A percentile compares a stretch with the other conserved stretches of the same genome.
Conservation (phyloP, 2,113 vertebrate genomes). For the Thunnus thynnus region DNA sequence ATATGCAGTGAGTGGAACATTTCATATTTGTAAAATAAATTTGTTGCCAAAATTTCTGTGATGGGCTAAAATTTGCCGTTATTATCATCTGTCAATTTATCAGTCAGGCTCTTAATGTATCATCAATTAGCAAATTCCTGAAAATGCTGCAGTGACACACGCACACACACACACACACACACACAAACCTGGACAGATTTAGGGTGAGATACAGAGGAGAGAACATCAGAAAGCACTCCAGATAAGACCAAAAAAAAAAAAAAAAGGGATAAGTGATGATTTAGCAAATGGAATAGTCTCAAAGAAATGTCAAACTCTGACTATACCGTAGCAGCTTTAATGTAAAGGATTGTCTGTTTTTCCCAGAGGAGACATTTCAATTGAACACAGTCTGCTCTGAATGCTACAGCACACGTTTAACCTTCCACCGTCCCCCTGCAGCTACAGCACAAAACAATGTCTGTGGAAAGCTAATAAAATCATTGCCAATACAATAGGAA, state of each 20-base stretch:
- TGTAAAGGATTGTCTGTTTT: slow-evolving; percentile 5
- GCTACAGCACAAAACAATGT: slow-evolving; percentile 26
- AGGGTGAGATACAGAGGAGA: slow-evolving; percentile 3
- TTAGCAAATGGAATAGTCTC: background rate
- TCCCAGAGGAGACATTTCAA: slow-evolving; percentile 42
- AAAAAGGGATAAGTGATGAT: slow-evolving; percentile 15
- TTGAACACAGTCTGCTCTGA: slow-evolving; percentile 21
- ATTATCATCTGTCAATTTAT: too few species aligned
- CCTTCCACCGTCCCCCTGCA: slow-evolving; percentile 11
- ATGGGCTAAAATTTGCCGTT: too few species aligned
- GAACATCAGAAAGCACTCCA: slow-evolving; percentile 2
- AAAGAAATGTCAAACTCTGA: slow-evolving; percentile 40
- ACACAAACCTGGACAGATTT: background rate
- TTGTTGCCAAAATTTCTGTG: too few species aligned
- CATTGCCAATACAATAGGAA: slow-evolving; percentile 15
- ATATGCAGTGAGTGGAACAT: too few species aligned
- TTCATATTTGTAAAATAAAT: too few species aligned
- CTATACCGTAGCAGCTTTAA: slow-evolving; percentile 11
- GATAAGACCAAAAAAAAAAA: background rate
- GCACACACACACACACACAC: too few species aligned
- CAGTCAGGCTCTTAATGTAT: too few species aligned
- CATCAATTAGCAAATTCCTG: too few species aligned
- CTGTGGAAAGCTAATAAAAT: slow-evolving; percentile 46
- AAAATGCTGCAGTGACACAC: too few species aligned
- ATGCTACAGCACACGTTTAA: background rate